Evolutionary conservation across 2,888 invertebrate genomes (phyloP), one percentile per base, ranked within the genome.

Genomic region (Pyrochroa serraticornis): DNA sequence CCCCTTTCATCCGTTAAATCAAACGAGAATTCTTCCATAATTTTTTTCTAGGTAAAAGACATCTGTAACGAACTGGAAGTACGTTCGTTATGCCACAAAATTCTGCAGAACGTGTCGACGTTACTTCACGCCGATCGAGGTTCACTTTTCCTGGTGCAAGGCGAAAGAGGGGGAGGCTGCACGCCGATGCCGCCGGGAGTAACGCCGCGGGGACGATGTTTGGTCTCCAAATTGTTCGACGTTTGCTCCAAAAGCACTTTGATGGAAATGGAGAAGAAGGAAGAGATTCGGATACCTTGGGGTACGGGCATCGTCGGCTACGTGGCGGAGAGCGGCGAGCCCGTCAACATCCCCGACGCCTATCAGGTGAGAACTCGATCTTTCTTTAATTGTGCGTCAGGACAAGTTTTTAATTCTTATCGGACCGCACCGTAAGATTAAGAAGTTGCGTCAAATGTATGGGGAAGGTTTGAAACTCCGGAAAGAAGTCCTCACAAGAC

Each of bases 41-140:
- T 22, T 35, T 9, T 10, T 10, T 39, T 76, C 0, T 79, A 92
- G 92, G 92, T 92, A 62, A 92, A 95, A 81, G 96, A 97, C 80
- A 96, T 97, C 75, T 95, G 95, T 81, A 95, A 96, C 81, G 97
- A 97, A 80, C 82, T 97, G 73, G 96, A 97, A 78, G 92, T 96
- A 50, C 87, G 94, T 68, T 93, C 93, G 37, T 82, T 97, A 67
- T 96, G 96, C 77, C 95, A 96, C 85, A 97, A 97, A 83, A 97
- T 97, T 76, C 86, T 94, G 54, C 93, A 95, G 80, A 97, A 97
- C 79, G 96, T 97, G 57, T 93, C 93, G 73, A 93, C 92, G 71
- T 83, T 97, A 38, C 85, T 96, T 68, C 91, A 94, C 75, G 95
- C 95, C 8, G 97, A 97, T 79, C 84, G 95, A 45, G 95, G 95